phyloP scores from a whole-genome alignment of 2,113 vertebrate genomes.

The Sialia sialis region DNA sequence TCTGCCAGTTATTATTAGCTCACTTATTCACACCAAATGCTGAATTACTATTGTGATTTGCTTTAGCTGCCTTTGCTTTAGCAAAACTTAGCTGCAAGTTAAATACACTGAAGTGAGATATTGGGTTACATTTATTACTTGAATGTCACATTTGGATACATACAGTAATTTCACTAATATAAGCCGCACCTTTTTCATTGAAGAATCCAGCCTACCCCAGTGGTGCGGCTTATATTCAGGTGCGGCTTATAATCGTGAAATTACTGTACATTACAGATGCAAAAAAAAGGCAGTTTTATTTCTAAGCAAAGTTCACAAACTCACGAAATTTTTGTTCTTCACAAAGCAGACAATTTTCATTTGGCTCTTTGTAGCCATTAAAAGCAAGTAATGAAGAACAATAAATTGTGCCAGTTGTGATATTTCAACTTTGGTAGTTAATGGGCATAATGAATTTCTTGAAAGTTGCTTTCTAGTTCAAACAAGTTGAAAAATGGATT shows the following conservation, averaged over 20 bases:
- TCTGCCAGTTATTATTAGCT: not conserved
- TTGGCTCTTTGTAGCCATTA: not conserved
- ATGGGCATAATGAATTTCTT: not conserved
- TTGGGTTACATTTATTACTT: not conserved
- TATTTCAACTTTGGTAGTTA: not conserved
- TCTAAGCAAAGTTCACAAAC: not conserved
- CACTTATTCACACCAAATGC: not conserved
- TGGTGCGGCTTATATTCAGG: too few relatives aligned
- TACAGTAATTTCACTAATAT: too few relatives aligned
- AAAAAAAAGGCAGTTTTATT: not conserved
- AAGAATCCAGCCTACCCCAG: too few relatives aligned
- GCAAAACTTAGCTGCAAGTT: not conserved
- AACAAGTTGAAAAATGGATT: slow-evolving; percentile 37
- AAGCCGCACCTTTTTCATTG: too few relatives aligned
- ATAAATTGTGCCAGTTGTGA: not conserved
- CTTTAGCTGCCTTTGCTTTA: not conserved
- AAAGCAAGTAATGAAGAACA: not conserved
- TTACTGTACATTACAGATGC: too few relatives aligned
- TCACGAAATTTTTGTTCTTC: not conserved
- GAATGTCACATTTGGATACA: not conserved
- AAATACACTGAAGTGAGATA: not conserved
- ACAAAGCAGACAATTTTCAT: not conserved
- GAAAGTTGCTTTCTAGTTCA: not conserved
- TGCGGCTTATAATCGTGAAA: too few relatives aligned
- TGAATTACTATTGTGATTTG: not conserved